These are phyloP conservation scores for Cheilosia variabilis DNA, from an alignment of 2,888 invertebrate genomes.

Conservation along the genomic window DNA sequence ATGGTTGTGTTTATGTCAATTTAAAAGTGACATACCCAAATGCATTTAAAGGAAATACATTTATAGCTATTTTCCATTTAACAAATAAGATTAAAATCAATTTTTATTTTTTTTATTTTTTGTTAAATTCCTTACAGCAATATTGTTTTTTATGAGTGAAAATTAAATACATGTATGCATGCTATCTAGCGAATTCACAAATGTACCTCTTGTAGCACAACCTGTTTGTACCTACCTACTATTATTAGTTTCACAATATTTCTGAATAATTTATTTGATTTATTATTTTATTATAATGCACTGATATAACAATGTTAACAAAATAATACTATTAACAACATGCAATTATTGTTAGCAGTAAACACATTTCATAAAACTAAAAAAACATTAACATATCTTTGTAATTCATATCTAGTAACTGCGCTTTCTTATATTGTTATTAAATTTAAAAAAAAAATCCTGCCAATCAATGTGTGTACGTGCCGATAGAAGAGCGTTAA, in stretches of 20 bases:
- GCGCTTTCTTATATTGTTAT: neutral
- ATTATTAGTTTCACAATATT: slow-evolving; percentile 18
- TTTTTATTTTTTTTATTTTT: neutral
- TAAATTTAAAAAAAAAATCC: neutral
- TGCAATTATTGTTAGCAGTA: slow-evolving; percentile 10
- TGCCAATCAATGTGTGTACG: too few relatives aligned
- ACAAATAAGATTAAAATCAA: neutral
- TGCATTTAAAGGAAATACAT: slow-evolving; percentile 31
- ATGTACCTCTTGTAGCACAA: slow-evolving; percentile 60
- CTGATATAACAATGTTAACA: neutral
- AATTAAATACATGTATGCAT: slow-evolving; percentile 13
- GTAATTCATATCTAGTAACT: slow-evolving; percentile 42
- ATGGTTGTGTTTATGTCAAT: slow-evolving; percentile 67
- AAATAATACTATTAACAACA: neutral
- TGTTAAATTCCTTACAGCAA: slow-evolving; percentile 1
- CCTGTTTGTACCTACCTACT: neutral
- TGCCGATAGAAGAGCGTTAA: too few relatives aligned
- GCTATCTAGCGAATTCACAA: slow-evolving; percentile 38
- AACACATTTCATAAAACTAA: neutral
- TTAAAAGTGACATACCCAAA: slow-evolving; percentile 35
- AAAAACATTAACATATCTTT: slow-evolving; percentile 53
- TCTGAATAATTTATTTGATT: neutral
- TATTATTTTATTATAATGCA: neutral
- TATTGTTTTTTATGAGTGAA: slow-evolving; percentile 8
- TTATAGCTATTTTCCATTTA: neutral